phyloP scores from a whole-genome alignment of 2,797 vertebrate species.

The Hippopotamyrus pictus region DNA sequence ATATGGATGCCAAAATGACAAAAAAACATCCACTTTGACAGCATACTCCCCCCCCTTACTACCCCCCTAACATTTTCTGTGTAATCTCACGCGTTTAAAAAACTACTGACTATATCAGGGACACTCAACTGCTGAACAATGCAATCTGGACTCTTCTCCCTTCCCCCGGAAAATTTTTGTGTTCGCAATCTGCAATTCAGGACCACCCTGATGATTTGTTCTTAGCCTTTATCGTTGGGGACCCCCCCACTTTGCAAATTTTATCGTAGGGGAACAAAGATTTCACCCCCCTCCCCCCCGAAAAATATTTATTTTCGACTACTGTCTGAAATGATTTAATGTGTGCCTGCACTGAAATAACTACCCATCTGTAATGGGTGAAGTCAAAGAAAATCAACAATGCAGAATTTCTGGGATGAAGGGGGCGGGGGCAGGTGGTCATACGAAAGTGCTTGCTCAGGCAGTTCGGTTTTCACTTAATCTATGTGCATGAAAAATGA shows the following conservation, averaged over 20 bases:
- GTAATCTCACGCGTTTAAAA: not conserved
- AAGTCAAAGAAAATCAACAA: not conserved
- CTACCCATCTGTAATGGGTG: not conserved
- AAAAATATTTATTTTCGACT: not conserved
- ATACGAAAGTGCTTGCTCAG: not conserved
- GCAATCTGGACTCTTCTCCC: not conserved
- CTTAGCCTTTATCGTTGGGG: not conserved
- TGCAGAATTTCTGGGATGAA: not conserved
- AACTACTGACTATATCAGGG: not conserved
- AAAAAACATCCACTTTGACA: not conserved
- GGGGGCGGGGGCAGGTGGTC: not conserved
- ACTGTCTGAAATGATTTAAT: not conserved
- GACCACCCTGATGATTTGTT: not conserved
- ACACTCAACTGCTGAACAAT: not conserved
- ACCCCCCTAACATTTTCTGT: not conserved
- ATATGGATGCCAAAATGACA: not conserved
- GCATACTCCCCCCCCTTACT: not conserved
- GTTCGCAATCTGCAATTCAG: not conserved
- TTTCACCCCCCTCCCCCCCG: not conserved
- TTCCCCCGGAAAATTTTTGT: not conserved
- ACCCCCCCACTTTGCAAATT: not conserved
- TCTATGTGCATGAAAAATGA: not conserved
- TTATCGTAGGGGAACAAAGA: not conserved
- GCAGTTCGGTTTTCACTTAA: not conserved
- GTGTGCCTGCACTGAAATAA: not conserved